Conservation (phyloP, 2,797 vertebrate genomes). For the Macrochelys suwanniensis region DNA sequence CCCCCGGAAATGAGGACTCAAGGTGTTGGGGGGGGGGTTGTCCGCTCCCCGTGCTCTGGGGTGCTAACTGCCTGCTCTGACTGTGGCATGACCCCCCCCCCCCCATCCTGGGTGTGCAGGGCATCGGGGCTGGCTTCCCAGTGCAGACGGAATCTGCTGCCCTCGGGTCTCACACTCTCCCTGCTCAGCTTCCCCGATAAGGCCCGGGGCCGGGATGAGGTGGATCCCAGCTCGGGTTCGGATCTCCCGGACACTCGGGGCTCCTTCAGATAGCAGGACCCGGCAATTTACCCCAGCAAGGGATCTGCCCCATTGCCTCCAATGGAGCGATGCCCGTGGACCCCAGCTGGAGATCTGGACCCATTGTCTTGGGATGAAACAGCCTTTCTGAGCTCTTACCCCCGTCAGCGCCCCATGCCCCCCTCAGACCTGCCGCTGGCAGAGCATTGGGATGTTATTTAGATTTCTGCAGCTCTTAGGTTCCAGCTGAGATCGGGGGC, state of each 20-base stretch:
- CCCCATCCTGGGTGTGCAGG: not conserved
- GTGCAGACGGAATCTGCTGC: not conserved
- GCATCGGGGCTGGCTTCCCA: not conserved
- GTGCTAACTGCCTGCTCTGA: not conserved
- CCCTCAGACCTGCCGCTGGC: not conserved
- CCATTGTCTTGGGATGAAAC: too few relatives aligned
- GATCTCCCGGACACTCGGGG: not conserved
- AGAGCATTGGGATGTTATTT: accelerated
- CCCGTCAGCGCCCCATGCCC: not conserved
- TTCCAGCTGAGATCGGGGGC: not conserved
- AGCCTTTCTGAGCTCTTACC: not conserved
- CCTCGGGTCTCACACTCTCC: not conserved
- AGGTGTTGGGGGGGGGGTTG: not conserved
- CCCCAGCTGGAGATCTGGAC: too few relatives aligned
- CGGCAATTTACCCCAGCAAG: not conserved
- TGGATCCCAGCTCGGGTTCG: too few relatives aligned
- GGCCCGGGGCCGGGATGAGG: too few relatives aligned
- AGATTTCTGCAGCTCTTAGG: not conserved
- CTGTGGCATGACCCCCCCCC: not conserved
- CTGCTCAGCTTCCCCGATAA: too few relatives aligned
- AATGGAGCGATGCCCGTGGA: too few relatives aligned
- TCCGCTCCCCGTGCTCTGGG: not conserved
- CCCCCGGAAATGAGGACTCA: not conserved
- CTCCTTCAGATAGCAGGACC: not conserved
- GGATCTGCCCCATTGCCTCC: not conserved